Base-by-base conservation (phyloP, 2,797 vertebrate species). In the Sebastes vulpes region DNA sequence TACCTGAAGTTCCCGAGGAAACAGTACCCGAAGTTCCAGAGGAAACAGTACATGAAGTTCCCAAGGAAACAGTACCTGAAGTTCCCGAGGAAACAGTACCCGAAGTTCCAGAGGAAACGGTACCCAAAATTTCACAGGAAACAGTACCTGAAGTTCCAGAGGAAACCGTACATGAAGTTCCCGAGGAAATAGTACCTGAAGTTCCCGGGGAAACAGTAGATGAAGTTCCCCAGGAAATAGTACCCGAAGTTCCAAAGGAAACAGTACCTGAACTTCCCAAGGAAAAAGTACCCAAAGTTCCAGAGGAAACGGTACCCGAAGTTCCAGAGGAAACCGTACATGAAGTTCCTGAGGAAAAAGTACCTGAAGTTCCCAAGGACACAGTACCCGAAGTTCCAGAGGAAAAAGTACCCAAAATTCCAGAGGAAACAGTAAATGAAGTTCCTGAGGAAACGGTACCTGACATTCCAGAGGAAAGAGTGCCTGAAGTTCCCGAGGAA, bases 1-100 rank as follows among this genome's bases (percentile, higher is more conserved):
- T 35, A 11, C 32, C 0, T 4, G 32, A 2, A 35, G 9, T 35
- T 35, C 10, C 32, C 1, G 0, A 35, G 32, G 10, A 35, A 35
- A 35, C 32, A 11, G 10, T 32, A 32, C 32, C 4, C 1, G 10
- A 32, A 32, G 4, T 32, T 38, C 1, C 35, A 0, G 1, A 12
- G 35, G 4, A 35, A 38, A 38, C 2, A 2, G 35, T 38, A 38
- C 35, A 0, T 0, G 35, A 12, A 38, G 11, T 12, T 38, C 11
- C 35, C 0, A 0, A 38, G 4, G 35, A 12, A 38, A 14, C 2
- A 2, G 35, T 38, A 38, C 12, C 0, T 0, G 11, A 14, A 38
- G 11, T 38, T 38, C 35, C 35, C 0, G 1, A 2, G 32, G 35
- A 12, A 35, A 35, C 10, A 12, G 32, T 35, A 12, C 10, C 0